Percentiles rank a stretch among this genome's conserved stretches.
Conservation (phyloP, 2,113 vertebrate species). For the Oreotrochilus melanogaster region DNA sequence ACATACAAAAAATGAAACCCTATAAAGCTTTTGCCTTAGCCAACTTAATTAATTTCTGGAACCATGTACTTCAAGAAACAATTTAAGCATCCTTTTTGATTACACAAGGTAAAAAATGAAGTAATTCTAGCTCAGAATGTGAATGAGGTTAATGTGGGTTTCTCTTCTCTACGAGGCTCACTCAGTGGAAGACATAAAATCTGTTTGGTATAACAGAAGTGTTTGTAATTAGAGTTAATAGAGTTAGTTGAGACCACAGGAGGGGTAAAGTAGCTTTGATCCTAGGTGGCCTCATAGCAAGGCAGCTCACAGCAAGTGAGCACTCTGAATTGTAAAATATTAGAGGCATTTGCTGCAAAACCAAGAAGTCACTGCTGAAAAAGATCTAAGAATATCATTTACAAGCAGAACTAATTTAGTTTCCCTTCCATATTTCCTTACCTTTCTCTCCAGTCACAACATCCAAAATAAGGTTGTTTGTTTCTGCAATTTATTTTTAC, state of each 20-base stretch:
- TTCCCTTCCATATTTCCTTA: slow-evolving; percentile 34
- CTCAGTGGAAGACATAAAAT: slow-evolving; percentile 27
- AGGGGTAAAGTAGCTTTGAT: slow-evolving; percentile 64
- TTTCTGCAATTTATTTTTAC: neutral
- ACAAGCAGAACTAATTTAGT: slow-evolving; percentile 29
- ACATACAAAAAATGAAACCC: neutral
- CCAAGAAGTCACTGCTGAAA: slow-evolving; percentile 36
- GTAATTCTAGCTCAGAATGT: neutral
- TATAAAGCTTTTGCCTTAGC: neutral
- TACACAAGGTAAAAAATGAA: neutral
- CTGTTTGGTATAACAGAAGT: slow-evolving; percentile 41
- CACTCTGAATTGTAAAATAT: slow-evolving; percentile 45
- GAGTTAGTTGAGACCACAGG: slow-evolving; percentile 4
- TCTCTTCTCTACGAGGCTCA: neutral
- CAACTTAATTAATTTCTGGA: neutral
- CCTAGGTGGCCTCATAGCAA: slow-evolving; percentile 42
- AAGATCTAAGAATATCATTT: slow-evolving; percentile 45
- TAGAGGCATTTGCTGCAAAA: slow-evolving; percentile 19
- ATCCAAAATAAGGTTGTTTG: slow-evolving; percentile 1
- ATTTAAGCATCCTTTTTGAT: neutral
- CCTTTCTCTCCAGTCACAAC: neutral
- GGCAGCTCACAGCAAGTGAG: slow-evolving; percentile 40
- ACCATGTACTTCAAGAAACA: neutral
- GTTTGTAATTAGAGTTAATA: slow-evolving; percentile 54
- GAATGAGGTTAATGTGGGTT: neutral